phyloP scores from a whole-genome alignment of 2,113 vertebrate species.

The Rutilus rutilus region DNA sequence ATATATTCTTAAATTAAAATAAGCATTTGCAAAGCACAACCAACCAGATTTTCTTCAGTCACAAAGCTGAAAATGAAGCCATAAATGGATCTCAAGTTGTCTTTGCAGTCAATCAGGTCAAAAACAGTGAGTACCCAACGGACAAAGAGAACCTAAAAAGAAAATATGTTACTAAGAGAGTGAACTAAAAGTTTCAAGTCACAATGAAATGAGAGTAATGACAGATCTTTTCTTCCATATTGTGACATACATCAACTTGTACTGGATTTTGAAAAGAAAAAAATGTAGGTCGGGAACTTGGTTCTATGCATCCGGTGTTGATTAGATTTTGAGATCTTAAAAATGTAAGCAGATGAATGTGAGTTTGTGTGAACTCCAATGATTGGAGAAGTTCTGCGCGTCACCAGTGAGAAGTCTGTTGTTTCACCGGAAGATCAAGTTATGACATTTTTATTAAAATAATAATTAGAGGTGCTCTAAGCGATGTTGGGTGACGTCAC shows the following conservation, averaged over 20 bases:
- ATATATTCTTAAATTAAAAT: neutral
- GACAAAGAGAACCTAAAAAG: conserved; percentile 84
- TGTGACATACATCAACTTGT: neutral
- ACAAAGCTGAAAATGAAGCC: conserved; percentile 91
- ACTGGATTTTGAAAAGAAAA: neutral
- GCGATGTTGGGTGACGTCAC: too few species aligned
- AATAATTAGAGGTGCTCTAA: neutral
- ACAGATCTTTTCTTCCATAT: neutral
- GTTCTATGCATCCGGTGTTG: neutral
- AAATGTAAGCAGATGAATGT: neutral
- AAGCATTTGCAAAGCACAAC: neutral
- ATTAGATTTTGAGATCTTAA: neutral
- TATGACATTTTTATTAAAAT: neutral
- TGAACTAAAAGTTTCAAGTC: neutral
- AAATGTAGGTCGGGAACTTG: neutral
- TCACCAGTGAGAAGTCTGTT: neutral
- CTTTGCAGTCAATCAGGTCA: conserved; percentile 90
- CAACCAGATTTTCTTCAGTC: conserved; percentile 86
- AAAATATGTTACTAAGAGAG: neutral
- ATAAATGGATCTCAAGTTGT: conserved; percentile 85
- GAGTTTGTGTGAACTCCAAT: neutral
- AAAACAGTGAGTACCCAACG: conserved; percentile 92
- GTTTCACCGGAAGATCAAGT: neutral
- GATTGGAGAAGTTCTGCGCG: neutral
- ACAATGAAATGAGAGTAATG: neutral